A percentile compares a stretch with the other conserved stretches of the same genome.
Evolutionary conservation across 2,797 vertebrate genomes (phyloP).

Genomic region (Petrocephalus sullivani): DNA sequence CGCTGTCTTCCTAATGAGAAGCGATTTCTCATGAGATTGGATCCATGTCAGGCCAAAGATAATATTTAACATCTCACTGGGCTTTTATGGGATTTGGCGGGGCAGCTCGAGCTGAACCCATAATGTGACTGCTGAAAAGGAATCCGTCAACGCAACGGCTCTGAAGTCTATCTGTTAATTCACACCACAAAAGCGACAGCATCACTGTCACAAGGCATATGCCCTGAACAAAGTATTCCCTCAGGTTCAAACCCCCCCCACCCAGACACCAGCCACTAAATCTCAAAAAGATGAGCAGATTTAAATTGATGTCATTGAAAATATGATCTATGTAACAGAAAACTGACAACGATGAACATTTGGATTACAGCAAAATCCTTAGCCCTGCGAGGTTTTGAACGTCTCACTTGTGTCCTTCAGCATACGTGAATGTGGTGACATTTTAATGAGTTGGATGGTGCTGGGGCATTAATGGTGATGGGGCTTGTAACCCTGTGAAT

Average conservation of each 20-base stretch:
- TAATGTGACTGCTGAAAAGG: not conserved
- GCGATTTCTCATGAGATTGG: not conserved
- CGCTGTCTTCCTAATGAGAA: constrained; percentile 15
- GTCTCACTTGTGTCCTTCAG: not conserved
- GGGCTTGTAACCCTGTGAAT: not conserved
- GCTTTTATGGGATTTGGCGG: constrained; percentile 1
- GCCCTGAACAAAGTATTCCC: not conserved
- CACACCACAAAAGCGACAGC: not conserved
- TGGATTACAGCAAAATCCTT: not conserved
- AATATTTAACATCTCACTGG: constrained; percentile 20
- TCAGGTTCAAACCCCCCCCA: not conserved
- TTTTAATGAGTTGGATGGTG: not conserved
- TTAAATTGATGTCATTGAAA: constrained; percentile 12
- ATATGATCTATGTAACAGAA: constrained; percentile 4
- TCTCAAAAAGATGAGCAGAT: not conserved
- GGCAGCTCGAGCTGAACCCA: not conserved
- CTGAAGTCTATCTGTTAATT: not conserved
- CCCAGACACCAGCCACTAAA: not conserved
- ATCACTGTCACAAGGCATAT: constrained; percentile 6
- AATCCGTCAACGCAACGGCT: not conserved
- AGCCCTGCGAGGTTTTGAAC: not conserved
- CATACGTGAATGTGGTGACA: not conserved
- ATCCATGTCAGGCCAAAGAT: not conserved
- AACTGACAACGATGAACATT: not conserved
- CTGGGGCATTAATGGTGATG: not conserved